Evolutionary conservation across 2,797 vertebrate species (phyloP).

Genomic region (Gila robusta): DNA sequence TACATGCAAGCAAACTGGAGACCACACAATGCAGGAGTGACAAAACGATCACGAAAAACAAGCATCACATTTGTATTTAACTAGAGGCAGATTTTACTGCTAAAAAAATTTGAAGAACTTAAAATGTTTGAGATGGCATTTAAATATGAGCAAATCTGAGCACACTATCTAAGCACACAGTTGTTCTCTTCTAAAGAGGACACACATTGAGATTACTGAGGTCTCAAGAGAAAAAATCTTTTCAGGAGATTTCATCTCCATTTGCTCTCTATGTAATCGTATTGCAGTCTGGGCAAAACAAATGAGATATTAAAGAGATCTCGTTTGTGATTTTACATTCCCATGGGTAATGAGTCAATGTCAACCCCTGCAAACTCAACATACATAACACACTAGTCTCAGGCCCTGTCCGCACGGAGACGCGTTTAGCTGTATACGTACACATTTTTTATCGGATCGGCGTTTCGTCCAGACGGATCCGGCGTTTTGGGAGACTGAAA

Average conservation of each 20-base stretch:
- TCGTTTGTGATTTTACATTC: slow-evolving; percentile 56
- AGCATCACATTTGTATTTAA: background rate
- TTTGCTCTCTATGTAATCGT: slow-evolving; percentile 15
- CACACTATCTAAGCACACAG: background rate
- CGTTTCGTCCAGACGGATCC: no score
- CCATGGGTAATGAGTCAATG: background rate
- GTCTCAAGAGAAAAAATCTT: background rate
- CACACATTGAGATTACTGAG: background rate
- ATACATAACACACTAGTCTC: background rate
- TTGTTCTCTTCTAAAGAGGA: slow-evolving; percentile 1
- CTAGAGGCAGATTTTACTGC: background rate
- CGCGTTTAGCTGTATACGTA: no score
- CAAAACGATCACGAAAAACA: background rate
- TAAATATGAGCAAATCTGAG: slow-evolving; percentile 12
- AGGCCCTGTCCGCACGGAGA: no score
- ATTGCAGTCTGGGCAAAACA: background rate
- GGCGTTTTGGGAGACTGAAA: no score
- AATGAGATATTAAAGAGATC: slow-evolving; percentile 19
- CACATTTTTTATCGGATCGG: no score
- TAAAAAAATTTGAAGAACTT: background rate
- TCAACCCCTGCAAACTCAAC: background rate
- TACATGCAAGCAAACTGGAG: background rate
- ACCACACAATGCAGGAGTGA: background rate
- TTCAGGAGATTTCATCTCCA: background rate
- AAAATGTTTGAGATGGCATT: background rate